These are phyloP conservation scores for Rambutsinella grinnellia DNA, from an alignment of 2,888 invertebrate genomes.

Conservation along the genomic window DNA sequence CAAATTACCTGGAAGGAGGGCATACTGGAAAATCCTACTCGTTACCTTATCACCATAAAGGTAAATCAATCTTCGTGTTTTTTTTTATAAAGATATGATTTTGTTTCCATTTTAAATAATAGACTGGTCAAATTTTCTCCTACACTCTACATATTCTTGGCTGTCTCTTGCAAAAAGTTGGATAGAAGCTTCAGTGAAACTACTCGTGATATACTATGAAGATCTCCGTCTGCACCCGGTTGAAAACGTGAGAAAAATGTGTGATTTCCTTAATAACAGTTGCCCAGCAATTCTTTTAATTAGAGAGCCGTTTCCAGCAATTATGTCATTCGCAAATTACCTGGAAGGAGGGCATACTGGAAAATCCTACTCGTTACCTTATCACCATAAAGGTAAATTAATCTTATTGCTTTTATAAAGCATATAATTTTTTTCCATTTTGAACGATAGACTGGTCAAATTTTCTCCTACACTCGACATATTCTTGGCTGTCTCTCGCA, in stretches of 20 bases:
- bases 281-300: slow-evolving; percentile 67
- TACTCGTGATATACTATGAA: slow-evolving; percentile 67
- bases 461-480: slow-evolving; percentile 65
- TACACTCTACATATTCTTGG: slow-evolving; percentile 66
- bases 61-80: slow-evolving; percentile 64
- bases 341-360: slow-evolving; percentile 68
- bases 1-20: slow-evolving; percentile 68
- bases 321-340: slow-evolving; percentile 68
- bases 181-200: slow-evolving; percentile 58
- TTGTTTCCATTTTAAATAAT: slow-evolving; percentile 4
- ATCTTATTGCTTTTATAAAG: not conserved
- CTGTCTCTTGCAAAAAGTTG: slow-evolving; percentile 65
- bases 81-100: not conserved
- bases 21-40: slow-evolving; percentile 68
- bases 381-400: slow-evolving; percentile 67
- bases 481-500: slow-evolving; percentile 65
- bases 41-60: slow-evolving; percentile 67
- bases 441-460: slow-evolving; percentile 65
- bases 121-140: slow-evolving; percentile 67
- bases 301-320: slow-evolving; percentile 68
- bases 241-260: slow-evolving; percentile 51
- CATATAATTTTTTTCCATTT: not conserved
- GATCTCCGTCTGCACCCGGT: slow-evolving; percentile 56
- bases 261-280: slow-evolving; percentile 52
- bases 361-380: slow-evolving; percentile 67